These are phyloP conservation scores for Tychaedon coryphoeus DNA, from an alignment of 2,113 vertebrate genomes.

Conservation along the genomic window DNA sequence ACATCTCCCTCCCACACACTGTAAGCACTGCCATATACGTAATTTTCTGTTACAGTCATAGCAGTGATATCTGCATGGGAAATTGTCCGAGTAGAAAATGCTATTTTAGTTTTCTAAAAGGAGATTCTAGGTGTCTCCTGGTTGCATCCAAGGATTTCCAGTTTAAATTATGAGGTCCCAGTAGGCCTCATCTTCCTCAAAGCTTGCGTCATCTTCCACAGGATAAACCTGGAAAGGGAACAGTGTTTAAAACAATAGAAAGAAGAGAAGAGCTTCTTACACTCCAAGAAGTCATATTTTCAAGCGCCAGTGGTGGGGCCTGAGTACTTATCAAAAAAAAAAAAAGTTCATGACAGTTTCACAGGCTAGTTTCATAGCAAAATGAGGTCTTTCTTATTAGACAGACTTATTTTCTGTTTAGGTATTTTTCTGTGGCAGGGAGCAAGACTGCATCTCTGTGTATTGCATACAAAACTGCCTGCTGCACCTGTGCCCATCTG, in stretches of 20 bases:
- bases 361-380: not conserved
- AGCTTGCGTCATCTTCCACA: slow-evolving; percentile 39
- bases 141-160: not conserved
- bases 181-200: slow-evolving; percentile 56
- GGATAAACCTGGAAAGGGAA: slow-evolving; percentile 70
- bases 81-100: not conserved
- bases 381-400: not conserved
- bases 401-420: not conserved
- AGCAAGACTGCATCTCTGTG: not conserved
- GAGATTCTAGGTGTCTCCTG: not conserved
- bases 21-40: not conserved
- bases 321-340: not conserved
- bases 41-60: not conserved
- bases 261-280: not conserved
- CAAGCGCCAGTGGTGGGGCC: not conserved
- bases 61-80: not conserved
- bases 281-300: not conserved
- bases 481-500: not conserved
- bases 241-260: not conserved
- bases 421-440: not conserved
- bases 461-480: not conserved
- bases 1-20: not conserved
- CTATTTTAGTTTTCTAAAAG: not conserved
- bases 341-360: not conserved
- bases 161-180: not conserved